Evolutionary conservation across 2,113 vertebrate species (phyloP), one percentile per base, ranked within the genome.

Genomic region (Centrocercus urophasianus): DNA sequence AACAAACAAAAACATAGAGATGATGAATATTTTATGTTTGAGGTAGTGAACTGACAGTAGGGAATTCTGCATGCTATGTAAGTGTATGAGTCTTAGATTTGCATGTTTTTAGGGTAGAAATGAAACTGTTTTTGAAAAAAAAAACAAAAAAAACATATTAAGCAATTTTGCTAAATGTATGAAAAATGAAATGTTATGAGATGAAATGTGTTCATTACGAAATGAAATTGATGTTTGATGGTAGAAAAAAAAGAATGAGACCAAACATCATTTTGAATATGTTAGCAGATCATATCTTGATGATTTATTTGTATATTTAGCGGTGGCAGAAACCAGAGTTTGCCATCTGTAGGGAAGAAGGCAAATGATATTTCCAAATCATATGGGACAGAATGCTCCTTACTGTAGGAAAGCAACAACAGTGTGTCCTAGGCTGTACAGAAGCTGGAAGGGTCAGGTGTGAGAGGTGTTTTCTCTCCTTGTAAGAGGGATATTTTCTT

Each of bases 191-290:
- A 97, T 94, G 89, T 95, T 83, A 94, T 65, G 77, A 96, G 73
- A 54, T 59, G 80, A 89, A 90, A n/a, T 54, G 83, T 91, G 93
- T 85, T 96, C 94, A 96, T 87, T 96, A 75, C 10, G 4, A 78
- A 92, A 81, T 47, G 32, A 97, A 97, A 90, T 96, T 93, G 93
- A 90, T 96, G 94, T 96, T 95, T 96, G 96, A 96, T 85, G 75
- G 88, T 93, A 89, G 52, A 17, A 95, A 95, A 92, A 83, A 81
- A 43, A 73, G 86, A 88, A 61, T 78, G 71, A 97, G 79, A 74
- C 85, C 86, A 95, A 93, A 87, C 93, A 95, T 82, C 11, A 86
- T 93, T 95, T 87, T 94, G 91, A 97, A 93, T 88, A 86, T 88
- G 78, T 94, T 93, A 96, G 87, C 92, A 95, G 63, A 95, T 96